Base-by-base conservation (phyloP, 2,797 vertebrate genomes). In the Chrysocyon brachyurus region DNA sequence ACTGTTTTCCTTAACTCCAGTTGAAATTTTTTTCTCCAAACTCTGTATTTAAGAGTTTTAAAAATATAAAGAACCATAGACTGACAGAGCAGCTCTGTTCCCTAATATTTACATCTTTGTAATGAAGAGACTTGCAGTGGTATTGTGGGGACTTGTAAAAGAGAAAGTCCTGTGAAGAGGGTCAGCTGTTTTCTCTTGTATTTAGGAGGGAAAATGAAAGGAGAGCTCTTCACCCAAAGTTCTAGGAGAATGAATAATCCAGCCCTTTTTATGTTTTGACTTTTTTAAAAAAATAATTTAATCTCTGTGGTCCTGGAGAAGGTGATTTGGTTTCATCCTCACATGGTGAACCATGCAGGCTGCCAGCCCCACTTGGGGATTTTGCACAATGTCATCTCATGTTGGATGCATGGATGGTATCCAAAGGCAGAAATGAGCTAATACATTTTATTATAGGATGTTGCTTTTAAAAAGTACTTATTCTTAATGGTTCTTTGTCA, bases 361-460 rank as follows among this genome's bases (percentile, higher is more conserved):
- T 84, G 78, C 84, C 54, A 7, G 31, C 46, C 22, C 36, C 33
- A 12, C 56, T 52, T 52, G 57, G 78, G 83, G 75, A 64, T 63
- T 96, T 90, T 90, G 8, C 33, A 81, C 49, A 56, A 59, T 83
- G 59, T 94, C 75, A 54, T 85, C 87, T 56, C 70, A 33, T 54
- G 63, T 64, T 72, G 85, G 89, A 81, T 87, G 72, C n/a, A 17
- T 86, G 77, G 72, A 89, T 3, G 3, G 52, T 70, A 66, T 97
- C 91, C 87, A 96, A 93, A 79, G 56, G 28, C 61, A 97, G 81
- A 96, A 92, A 79, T 97, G 95, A 96, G 79, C 75, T 93, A 87
- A 94, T 85, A 9, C 40, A 73, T 63, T 97, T 97, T 94, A 95
- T 97, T 95, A 90, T 91, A 87, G 77, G 87, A 94, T 59, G 16